Base-by-base conservation (phyloP, 2,113 vertebrate genomes). In the Hyla sarda region DNA sequence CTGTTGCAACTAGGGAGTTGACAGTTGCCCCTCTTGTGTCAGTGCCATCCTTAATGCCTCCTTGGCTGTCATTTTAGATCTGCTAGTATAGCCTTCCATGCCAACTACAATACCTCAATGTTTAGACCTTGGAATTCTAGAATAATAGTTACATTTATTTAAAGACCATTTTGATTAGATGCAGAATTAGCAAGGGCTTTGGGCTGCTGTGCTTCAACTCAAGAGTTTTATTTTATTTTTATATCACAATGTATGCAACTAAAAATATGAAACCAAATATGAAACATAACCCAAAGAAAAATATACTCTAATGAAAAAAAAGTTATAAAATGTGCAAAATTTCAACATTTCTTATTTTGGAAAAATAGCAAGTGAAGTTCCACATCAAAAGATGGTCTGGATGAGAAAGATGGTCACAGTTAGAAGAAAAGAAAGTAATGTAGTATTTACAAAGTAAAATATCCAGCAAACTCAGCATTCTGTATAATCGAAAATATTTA, bases 361-460 rank as follows among this genome's bases (percentile, higher is more conserved):
- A 82, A 73, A 82, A 52, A 72, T 34, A 82, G 65, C 28, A 71
- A 34, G 28, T 71, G 23, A 30, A 50, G 48, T 45, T 71, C 65
- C 81, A 82, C 65, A 82, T 82, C 47, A 82, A 82, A 82, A 28
- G 41, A 41, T 52, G 62, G n/a, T 69, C 60, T 30, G 25, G 58
- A 50, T 48, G 60, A 82, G 28, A 41, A n/a, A 13, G 47, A 82
- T 82, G 65, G 62, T 30, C 23, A 80, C 54, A 52, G 25, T 65
- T 30, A 71, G 21, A 19, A 50, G 62, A 69, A 82, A 69, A 32
- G 45, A 52, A 69, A 71, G 47, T 65, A 82, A 71, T 71, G 65
- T 54, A 62, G 65, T 41, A 50, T 67, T 69, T 50, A 69, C 25
- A 52, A 19, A 34, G 50, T 54, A 77, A 13, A 77, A 54, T 28